Evolutionary conservation across 2,888 invertebrate genomes (phyloP), one percentile per base, ranked within the genome.

Genomic region (Suillia variegata): DNA sequence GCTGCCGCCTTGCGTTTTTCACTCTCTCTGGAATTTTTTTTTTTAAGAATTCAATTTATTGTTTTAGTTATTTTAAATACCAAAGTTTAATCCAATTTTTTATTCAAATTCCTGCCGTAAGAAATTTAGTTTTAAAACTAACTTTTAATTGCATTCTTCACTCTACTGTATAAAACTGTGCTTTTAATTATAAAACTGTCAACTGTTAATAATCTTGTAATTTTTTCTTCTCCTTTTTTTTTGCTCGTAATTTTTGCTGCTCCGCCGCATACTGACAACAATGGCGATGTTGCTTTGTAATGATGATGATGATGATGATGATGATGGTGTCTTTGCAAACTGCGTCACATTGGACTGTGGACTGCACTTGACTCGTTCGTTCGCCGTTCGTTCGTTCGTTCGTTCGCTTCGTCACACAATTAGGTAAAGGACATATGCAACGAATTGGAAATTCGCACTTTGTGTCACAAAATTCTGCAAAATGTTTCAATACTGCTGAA

Each of bases 381-480:
- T n/a, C n/a, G n/a, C n/a, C n/a, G n/a, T n/a, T 2, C 13, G 34
- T 26, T 21, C 22, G n/a, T n/a, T n/a, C n/a, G n/a, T n/a, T n/a
- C n/a, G n/a, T n/a, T n/a, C 26, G 10, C 45, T 49, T 22, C 18
- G 12, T 42, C 20, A 20, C 38, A 21, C 53, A 59, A 64, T 64
- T 81, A 92, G 92, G 92, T 93, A 64, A 93, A 95, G 84, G 96
- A 97, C 83, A 96, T 97, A 77, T 95, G 96, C 83, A 96, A 96
- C 83, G 97, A 97, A 83, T 85, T 97, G 75, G 96, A 97, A 81
- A 93, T 96, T 56, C 88, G 94, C 70, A 93, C 93, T 45, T 84
- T 97, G 69, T 96, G 96, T 80, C 96, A 96, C 86, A 97, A 97
- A 85, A 97, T 97, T 78, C 87, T 94, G 59, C 94, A 95, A 82